These are phyloP conservation scores for Amphipoea oculea DNA, from an alignment of 2,888 invertebrate species.

Conservation along the genomic window DNA sequence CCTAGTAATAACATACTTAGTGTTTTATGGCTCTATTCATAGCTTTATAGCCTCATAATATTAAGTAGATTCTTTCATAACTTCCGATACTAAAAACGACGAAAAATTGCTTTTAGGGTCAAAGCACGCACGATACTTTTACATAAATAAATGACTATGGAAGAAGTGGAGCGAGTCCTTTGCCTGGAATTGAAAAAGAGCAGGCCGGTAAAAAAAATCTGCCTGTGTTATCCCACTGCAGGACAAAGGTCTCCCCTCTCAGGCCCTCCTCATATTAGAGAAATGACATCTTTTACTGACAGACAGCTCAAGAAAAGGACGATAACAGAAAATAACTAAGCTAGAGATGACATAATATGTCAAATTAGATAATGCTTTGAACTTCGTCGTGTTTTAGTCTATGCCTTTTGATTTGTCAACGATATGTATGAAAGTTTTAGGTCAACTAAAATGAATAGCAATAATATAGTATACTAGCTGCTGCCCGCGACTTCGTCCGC, in stretches of 20 bases:
- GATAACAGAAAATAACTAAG: neutral
- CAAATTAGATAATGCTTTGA: neutral
- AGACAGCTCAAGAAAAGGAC: neutral
- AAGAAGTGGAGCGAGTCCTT: neutral
- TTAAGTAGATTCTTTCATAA: slow-evolving; percentile 38
- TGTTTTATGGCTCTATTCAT: slow-evolving; percentile 32
- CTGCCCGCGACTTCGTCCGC: no score
- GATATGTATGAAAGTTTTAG: no score
- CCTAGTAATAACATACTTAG: slow-evolving; percentile 10
- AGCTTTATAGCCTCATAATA: slow-evolving; percentile 33
- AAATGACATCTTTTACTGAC: neutral
- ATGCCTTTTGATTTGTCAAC: neutral
- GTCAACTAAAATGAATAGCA: neutral
- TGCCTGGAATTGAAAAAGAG: neutral
- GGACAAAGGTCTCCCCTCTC: neutral
- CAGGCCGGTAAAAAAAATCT: neutral
- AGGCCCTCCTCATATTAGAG: no score
- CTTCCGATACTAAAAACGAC: slow-evolving; percentile 35
- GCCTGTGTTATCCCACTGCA: neutral
- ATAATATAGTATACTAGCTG: no score
- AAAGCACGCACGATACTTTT: neutral
- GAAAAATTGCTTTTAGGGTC: slow-evolving; percentile 3
- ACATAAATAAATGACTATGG: neutral
- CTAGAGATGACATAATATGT: neutral
- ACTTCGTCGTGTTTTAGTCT: neutral